Evolutionary conservation across 2,113 vertebrate genomes (phyloP).

Genomic region (Dicentrarchus labrax): DNA sequence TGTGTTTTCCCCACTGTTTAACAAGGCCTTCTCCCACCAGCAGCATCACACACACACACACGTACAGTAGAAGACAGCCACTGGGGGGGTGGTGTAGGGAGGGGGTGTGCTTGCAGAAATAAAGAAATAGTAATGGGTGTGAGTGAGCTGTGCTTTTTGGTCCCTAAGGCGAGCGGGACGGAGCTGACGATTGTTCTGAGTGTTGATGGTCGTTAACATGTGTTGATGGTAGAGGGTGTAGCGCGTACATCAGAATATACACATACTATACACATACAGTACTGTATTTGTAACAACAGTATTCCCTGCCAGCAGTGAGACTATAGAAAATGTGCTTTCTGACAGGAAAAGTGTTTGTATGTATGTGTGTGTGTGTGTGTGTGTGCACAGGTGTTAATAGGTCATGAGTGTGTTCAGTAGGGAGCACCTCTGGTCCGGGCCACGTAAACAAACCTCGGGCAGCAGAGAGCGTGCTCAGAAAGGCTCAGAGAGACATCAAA

Average conservation of each 20-base stretch:
- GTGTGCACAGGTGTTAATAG: slow-evolving; percentile 20
- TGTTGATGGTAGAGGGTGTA: slow-evolving; percentile 33
- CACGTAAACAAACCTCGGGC: slow-evolving; percentile 63
- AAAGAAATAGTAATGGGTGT: not conserved
- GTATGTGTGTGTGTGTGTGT: slow-evolving; percentile 8
- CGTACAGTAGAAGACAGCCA: not conserved
- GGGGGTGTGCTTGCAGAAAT: slow-evolving; percentile 23
- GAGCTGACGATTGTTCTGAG: slow-evolving; percentile 36
- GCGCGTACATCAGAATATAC: slow-evolving; percentile 30
- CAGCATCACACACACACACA: slow-evolving; percentile 14
- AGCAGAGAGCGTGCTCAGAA: slow-evolving; percentile 71
- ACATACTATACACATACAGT: slow-evolving; percentile 49
- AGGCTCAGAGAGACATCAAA: slow-evolving; percentile 76
- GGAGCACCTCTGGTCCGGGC: slow-evolving; percentile 64
- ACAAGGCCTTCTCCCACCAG: slow-evolving; percentile 7
- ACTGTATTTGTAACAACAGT: slow-evolving; percentile 54
- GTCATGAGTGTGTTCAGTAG: slow-evolving; percentile 52
- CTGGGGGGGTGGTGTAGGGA: slow-evolving; percentile 17
- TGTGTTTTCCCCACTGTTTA: slow-evolving; percentile 1
- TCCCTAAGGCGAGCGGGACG: slow-evolving; percentile 59
- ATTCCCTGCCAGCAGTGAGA: slow-evolving; percentile 77
- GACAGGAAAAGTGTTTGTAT: slow-evolving; percentile 60
- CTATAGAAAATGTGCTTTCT: slow-evolving; percentile 82
- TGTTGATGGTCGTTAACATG: not conserved
- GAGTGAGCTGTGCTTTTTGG: slow-evolving; percentile 73